Evolutionary conservation across 2,888 invertebrate species (phyloP).

Genomic region (Amiota minor): DNA sequence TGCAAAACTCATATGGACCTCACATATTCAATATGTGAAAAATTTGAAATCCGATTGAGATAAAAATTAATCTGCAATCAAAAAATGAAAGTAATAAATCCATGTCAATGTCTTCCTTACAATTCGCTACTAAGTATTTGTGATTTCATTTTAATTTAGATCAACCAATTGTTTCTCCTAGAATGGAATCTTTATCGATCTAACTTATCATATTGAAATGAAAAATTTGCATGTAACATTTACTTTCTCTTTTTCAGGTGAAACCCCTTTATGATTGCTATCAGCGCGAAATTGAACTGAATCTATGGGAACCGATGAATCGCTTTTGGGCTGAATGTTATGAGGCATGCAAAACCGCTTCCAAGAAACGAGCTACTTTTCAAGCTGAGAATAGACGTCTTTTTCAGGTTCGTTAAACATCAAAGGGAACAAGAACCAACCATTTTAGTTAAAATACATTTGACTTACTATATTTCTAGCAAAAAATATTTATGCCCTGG

Average conservation of each 20-base stretch:
- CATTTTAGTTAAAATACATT: neutral
- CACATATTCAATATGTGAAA: neutral
- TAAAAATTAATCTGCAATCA: neutral
- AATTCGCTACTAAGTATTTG: too few relatives aligned
- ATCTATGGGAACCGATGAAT: constrained; percentile 76
- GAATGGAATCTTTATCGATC: too few relatives aligned
- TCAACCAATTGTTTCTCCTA: too few relatives aligned
- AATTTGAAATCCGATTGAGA: neutral
- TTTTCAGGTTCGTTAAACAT: constrained; percentile 73
- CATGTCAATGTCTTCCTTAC: neutral
- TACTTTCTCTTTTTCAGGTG: constrained; percentile 70
- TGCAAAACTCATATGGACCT: neutral
- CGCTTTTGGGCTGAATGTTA: constrained; percentile 78
- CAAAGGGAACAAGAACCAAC: constrained; percentile 31
- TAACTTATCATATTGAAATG: too few relatives aligned
- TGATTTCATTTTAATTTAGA: too few relatives aligned
- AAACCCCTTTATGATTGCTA: constrained; percentile 76
- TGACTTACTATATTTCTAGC: constrained; percentile 60
- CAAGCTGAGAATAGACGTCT: constrained; percentile 76
- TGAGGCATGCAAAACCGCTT: constrained; percentile 76
- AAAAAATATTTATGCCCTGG: constrained; percentile 75
- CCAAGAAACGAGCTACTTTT: constrained; percentile 76
- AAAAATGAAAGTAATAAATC: neutral
- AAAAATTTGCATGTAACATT: too few relatives aligned
- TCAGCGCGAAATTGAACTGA: constrained; percentile 75